Conservation (phyloP, 2,113 vertebrate species). For the Lepus europaeus region DNA sequence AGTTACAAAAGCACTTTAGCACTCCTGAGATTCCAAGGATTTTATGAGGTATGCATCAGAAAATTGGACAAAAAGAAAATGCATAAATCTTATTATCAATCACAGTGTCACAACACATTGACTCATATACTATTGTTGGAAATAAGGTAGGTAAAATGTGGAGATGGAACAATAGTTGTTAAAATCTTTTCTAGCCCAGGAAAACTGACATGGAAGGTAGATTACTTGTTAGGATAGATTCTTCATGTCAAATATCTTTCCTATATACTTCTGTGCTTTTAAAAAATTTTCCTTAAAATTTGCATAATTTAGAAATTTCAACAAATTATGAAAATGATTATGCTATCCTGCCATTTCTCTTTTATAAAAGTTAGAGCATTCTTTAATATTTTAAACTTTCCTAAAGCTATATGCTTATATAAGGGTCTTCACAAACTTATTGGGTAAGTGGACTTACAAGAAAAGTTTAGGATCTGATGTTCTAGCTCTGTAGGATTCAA, state of each 20-base stretch:
- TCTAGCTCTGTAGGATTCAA: too few species aligned
- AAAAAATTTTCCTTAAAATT: not conserved
- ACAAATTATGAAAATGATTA: not conserved
- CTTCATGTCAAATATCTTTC: not conserved
- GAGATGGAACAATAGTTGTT: not conserved
- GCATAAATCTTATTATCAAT: not conserved
- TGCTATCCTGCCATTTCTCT: not conserved
- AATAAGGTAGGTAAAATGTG: not conserved
- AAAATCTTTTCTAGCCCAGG: not conserved
- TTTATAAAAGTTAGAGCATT: not conserved
- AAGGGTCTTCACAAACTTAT: too few species aligned
- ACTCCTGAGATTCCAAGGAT: not conserved
- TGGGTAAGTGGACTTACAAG: too few species aligned
- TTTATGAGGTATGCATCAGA: not conserved
- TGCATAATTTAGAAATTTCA: not conserved
- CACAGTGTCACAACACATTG: not conserved
- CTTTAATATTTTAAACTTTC: conserved; percentile 31
- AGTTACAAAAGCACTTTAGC: not conserved
- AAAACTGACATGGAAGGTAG: not conserved
- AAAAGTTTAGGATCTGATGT: too few species aligned
- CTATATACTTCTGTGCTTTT: fast-evolving
- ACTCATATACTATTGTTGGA: not conserved
- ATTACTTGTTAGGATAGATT: not conserved
- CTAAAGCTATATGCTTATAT: not conserved
- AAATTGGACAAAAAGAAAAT: not conserved